phyloP scores from a whole-genome alignment of 1,140 invertebrate species.

The Sminthurinus signatus region DNA sequence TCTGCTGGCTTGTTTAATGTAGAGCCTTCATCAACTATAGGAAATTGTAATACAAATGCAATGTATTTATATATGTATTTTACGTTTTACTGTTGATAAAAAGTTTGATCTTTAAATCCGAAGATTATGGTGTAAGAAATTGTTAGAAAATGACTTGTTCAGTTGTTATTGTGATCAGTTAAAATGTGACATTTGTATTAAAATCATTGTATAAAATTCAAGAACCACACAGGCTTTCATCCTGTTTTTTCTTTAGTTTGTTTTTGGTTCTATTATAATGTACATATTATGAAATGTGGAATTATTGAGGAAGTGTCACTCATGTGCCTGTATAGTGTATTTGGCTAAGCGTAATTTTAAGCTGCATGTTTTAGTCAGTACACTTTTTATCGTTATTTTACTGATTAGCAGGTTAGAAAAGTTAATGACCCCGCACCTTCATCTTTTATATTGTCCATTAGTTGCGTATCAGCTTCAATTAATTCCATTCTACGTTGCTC shows the following conservation, averaged over 20 bases:
- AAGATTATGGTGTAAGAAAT: background rate
- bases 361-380: background rate
- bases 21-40: conserved; percentile 52
- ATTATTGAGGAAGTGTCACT: background rate
- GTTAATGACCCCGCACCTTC: conserved; percentile 49
- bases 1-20: conserved; percentile 55
- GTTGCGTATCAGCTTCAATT: conserved; percentile 53
- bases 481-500: conserved; percentile 53
- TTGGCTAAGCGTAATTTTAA: background rate
- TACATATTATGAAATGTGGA: background rate
- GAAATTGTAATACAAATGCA: conserved; percentile 16
- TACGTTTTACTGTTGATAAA: background rate
- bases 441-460: conserved; percentile 58
- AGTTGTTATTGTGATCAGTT: background rate
- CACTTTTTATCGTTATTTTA: background rate
- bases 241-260: background rate
- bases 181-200: background rate
- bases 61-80: background rate
- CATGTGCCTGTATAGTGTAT: background rate
- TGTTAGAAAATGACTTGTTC: background rate
- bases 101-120: background rate
- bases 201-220: background rate
- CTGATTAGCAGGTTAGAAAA: background rate
- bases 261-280: background rate
- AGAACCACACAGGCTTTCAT: background rate